Evolutionary conservation across 2,888 invertebrate genomes (phyloP).

Genomic region (Abrostola tripartita): DNA sequence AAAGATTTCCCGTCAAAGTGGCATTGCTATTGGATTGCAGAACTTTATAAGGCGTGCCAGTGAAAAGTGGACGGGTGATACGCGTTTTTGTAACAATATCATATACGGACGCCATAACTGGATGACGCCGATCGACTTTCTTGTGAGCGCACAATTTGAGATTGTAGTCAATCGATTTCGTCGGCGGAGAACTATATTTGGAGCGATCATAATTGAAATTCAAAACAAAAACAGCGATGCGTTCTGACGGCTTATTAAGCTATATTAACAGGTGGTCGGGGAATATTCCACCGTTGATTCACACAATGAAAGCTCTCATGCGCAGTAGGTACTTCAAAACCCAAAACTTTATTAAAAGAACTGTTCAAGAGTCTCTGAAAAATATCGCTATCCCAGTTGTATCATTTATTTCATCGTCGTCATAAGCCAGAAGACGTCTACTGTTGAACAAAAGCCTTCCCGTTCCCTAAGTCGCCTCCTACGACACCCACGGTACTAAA

Average conservation of each 20-base stretch:
- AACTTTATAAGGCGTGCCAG: conserved; percentile 78
- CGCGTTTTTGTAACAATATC: conserved; percentile 82
- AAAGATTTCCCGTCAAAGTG: conserved; percentile 75
- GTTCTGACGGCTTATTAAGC: conserved; percentile 41
- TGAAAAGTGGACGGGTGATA: conserved; percentile 75
- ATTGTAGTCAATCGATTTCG: conserved; percentile 49
- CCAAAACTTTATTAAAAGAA: background rate
- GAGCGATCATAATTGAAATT: conserved; percentile 52
- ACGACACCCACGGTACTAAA: too few relatives aligned
- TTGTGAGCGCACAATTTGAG: conserved; percentile 59
- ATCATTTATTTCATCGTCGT: too few relatives aligned
- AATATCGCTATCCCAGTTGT: too few relatives aligned
- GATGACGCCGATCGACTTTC: conserved; percentile 76
- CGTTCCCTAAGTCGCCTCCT: too few relatives aligned
- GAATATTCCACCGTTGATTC: conserved; percentile 44
- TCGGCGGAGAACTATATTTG: conserved; percentile 46
- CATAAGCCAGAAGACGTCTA: too few relatives aligned
- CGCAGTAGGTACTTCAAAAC: conserved; percentile 2
- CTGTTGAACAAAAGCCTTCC: too few relatives aligned
- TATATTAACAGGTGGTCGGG: conserved; percentile 44
- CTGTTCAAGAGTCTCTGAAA: background rate
- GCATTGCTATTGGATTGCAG: conserved; percentile 72
- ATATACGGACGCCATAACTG: conserved; percentile 78
- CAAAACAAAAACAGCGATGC: conserved; percentile 42
- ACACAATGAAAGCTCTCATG: conserved; percentile 35